Evolutionary conservation across 2,113 vertebrate genomes (phyloP).

Genomic region (Psittacus erithacus): DNA sequence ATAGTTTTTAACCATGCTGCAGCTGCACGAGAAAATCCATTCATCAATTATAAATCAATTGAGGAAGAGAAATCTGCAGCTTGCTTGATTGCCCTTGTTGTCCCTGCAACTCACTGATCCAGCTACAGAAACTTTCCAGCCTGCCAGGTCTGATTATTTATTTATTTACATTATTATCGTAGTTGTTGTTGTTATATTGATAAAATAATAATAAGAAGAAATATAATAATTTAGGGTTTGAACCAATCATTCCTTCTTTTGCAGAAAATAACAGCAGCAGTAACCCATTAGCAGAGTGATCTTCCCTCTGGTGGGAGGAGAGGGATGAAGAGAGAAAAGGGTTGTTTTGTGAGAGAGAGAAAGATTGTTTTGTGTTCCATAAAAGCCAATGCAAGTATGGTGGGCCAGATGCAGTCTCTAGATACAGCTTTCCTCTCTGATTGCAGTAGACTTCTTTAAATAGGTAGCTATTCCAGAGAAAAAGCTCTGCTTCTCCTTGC

Average conservation of each 20-base stretch:
- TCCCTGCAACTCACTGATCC: constrained; percentile 5
- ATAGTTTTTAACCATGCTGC: constrained; percentile 22
- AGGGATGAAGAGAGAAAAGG: not conserved
- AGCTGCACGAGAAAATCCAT: constrained; percentile 52
- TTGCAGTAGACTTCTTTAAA: not conserved
- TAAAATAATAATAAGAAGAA: not conserved
- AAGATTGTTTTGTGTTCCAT: not conserved
- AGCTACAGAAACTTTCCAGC: constrained; percentile 8
- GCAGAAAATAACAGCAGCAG: not conserved
- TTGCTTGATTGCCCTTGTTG: not conserved
- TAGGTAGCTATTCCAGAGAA: not conserved
- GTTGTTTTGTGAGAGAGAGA: not conserved
- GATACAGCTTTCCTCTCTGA: not conserved
- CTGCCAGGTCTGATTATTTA: not conserved
- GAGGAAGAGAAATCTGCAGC: constrained; percentile 41
- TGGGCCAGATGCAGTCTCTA: not conserved
- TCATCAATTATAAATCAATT: constrained; percentile 67
- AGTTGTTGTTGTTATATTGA: not conserved
- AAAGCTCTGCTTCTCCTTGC: not conserved
- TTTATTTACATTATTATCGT: not conserved
- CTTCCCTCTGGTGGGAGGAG: not conserved
- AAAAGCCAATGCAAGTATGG: not conserved
- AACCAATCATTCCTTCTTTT: not conserved
- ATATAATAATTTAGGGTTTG: not conserved
- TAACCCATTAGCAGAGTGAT: not conserved